A percentile compares a stretch with the other conserved stretches of the same genome.
Evolutionary conservation across 2,888 invertebrate species (phyloP).

Genomic region (Drosophila diplacantha): DNA sequence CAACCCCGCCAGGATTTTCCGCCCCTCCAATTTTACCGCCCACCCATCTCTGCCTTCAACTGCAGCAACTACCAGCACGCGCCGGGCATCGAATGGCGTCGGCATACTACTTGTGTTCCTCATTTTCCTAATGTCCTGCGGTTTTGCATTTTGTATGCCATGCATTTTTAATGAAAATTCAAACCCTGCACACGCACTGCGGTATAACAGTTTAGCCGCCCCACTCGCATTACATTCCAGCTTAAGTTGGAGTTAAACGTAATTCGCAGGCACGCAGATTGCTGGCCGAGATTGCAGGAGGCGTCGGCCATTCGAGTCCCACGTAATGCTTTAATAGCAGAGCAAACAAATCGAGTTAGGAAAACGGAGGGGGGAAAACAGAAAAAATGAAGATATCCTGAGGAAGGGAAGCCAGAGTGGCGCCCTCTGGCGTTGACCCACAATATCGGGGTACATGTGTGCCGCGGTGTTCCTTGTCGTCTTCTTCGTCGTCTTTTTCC

Average conservation of each 20-base stretch:
- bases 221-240: conserved; percentile 50
- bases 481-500: conserved; percentile 16
- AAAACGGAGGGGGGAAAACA: conserved; percentile 17
- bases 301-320: conserved; percentile 29
- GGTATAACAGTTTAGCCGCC: conserved; percentile 56
- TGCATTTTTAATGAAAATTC: conserved; percentile 49
- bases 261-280: conserved; percentile 47
- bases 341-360: conserved; percentile 51
- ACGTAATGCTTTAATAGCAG: conserved; percentile 56
- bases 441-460: conserved; percentile 42
- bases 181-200: conserved; percentile 27
- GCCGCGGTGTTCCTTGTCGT: conserved; percentile 50
- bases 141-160: conserved; percentile 44
- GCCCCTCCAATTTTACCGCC: not conserved
- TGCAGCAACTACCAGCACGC: conserved; percentile 38
- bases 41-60: not conserved
- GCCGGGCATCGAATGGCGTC: conserved; percentile 12
- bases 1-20: not conserved
- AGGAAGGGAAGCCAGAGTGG: conserved; percentile 28
- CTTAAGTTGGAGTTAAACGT: conserved; percentile 41
- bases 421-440: conserved; percentile 63
- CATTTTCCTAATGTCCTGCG: conserved; percentile 17
- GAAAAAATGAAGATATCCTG: not conserved
- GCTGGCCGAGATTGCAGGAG: conserved; percentile 24
- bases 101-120: not conserved